Conservation (phyloP, 2,113 vertebrate genomes). For the Acrocephalus arundinaceus region DNA sequence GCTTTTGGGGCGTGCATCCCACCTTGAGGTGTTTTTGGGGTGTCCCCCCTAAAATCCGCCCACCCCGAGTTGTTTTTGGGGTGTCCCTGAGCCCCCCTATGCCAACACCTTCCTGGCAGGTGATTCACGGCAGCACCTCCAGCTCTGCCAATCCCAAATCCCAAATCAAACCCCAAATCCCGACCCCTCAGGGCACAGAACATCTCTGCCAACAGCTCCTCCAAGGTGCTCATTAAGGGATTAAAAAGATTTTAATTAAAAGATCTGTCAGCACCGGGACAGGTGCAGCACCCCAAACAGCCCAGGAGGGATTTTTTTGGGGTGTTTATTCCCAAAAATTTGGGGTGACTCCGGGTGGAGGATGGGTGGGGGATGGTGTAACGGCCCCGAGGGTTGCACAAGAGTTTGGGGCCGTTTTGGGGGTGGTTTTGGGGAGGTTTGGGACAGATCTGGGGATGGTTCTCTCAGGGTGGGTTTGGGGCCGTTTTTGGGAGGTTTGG, state of each 20-base stretch:
- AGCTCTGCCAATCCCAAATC: neutral
- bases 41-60: too few relatives aligned
- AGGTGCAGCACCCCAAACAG: neutral
- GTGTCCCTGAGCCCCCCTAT: neutral
- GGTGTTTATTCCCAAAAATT: neutral
- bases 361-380: neutral
- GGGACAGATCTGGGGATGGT: too few relatives aligned
- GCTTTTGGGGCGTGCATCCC: too few relatives aligned
- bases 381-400: neutral
- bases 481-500: too few relatives aligned
- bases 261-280: neutral
- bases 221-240: neutral
- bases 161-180: neutral
- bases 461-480: too few relatives aligned
- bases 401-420: neutral
- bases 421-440: too few relatives aligned
- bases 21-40: too few relatives aligned
- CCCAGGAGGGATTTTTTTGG: too few relatives aligned
- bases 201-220: neutral
- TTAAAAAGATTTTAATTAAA: neutral
- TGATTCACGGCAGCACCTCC: neutral
- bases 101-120: neutral
- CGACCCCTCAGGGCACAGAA: neutral
- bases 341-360: rapidly evolving
- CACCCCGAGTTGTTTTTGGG: too few relatives aligned